phyloP scores from a whole-genome alignment of 2,888 invertebrate species.

The Deilephila elpenor region DNA sequence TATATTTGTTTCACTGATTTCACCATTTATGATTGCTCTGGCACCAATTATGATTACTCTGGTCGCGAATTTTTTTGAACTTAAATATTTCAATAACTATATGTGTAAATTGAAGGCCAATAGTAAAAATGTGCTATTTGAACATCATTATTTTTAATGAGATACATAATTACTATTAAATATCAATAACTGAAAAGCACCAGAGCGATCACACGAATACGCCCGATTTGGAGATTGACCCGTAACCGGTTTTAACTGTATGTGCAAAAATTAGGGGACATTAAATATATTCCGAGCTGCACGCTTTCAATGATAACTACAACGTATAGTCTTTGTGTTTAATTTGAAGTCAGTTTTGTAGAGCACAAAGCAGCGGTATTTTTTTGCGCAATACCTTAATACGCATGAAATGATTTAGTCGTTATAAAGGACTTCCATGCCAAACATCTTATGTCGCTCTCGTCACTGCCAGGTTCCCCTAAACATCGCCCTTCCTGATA shows the following conservation, averaged over 20 bases:
- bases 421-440: neutral
- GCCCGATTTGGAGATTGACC: no score
- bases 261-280: constrained; percentile 17
- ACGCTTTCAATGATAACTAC: constrained; percentile 1
- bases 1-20: no score
- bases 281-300: neutral
- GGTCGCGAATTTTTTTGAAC: no score
- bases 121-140: no score
- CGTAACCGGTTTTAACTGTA: constrained; percentile 1
- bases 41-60: no score
- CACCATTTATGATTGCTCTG: no score
- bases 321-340: neutral
- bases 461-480: neutral
- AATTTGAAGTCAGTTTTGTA: neutral
- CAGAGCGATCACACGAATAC: no score
- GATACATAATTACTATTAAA: no score
- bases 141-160: no score
- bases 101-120: no score
- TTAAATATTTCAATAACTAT: no score
- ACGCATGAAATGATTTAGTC: neutral
- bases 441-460: neutral
- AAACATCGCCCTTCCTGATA: neutral
- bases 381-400: neutral
- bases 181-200: no score
- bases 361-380: constrained; percentile 13